A percentile compares a stretch with the other conserved stretches of the same genome.
phyloP scores from a whole-genome alignment of 2,113 vertebrate genomes.

The Octodon degus region DNA sequence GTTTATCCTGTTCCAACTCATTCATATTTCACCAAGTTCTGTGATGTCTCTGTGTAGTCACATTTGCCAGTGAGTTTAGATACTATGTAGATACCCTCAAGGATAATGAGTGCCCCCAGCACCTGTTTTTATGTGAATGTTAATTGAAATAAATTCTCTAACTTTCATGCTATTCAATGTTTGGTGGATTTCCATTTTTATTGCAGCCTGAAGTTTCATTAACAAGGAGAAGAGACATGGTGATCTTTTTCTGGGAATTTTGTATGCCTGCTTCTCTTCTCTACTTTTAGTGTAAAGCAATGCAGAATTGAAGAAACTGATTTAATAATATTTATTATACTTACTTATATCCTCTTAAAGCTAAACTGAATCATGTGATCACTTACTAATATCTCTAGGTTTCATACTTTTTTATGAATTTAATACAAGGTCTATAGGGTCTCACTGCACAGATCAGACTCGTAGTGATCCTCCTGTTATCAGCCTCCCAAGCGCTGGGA shows the following conservation, averaged over 20 bases:
- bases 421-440: too few relatives aligned
- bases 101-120: not conserved
- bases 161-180: not conserved
- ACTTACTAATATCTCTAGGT: too few relatives aligned
- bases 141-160: conserved; percentile 6
- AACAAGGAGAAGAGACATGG: not conserved
- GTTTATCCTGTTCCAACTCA: not conserved
- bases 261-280: not conserved
- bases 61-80: not conserved
- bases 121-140: not conserved
- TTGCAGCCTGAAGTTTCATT: not conserved
- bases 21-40: not conserved
- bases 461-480: too few relatives aligned
- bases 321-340: not conserved
- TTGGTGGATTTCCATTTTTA: not conserved
- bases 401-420: too few relatives aligned
- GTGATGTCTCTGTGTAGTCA: not conserved
- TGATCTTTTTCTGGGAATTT: not conserved
- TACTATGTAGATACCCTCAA: not conserved
- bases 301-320: not conserved
- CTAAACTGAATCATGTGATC: not conserved
- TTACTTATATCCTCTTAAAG: not conserved
- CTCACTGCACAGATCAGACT: too few relatives aligned
- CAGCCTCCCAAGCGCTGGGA: too few relatives aligned
- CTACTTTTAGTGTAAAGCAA: conserved; percentile 31